phyloP scores from a whole-genome alignment of 2,797 vertebrate species.

The Neosalanx taihuensis region DNA sequence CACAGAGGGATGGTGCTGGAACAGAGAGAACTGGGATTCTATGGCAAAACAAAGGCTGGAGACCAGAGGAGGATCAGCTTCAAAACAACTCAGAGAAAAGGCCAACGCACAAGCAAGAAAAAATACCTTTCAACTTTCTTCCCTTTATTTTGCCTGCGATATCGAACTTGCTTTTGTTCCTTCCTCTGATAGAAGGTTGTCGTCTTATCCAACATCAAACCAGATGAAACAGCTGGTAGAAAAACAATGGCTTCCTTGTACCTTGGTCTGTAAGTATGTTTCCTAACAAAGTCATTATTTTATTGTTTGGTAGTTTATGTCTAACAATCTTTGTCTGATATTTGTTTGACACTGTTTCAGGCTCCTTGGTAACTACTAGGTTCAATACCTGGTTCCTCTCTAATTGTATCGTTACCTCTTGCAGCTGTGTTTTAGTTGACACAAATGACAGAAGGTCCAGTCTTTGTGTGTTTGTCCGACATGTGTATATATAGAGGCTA shows the following conservation, averaged over 20 bases:
- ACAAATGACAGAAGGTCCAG: constrained; percentile 44
- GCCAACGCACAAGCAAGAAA: background rate
- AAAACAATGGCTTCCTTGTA: background rate
- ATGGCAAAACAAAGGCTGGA: constrained; percentile 18
- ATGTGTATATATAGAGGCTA: constrained; percentile 34
- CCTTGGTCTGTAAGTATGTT: background rate
- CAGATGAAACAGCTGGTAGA: constrained; percentile 27
- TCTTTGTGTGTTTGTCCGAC: constrained; percentile 44
- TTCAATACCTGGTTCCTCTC: background rate
- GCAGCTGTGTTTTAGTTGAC: constrained; percentile 25
- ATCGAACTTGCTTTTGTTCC: constrained; percentile 34
- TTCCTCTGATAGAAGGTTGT: constrained; percentile 39
- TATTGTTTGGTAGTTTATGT: background rate
- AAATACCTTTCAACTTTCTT: constrained; percentile 26
- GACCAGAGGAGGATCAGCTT: constrained; percentile 28
- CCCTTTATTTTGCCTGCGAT: constrained; percentile 32
- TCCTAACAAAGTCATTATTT: background rate
- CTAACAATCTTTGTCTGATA: background rate
- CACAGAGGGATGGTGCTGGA: background rate
- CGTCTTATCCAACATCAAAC: constrained; percentile 57
- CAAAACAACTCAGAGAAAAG: constrained; percentile 19
- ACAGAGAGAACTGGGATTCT: constrained; percentile 21
- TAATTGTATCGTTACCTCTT: background rate
- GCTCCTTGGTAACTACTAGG: constrained; percentile 19
- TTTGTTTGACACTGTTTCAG: background rate